Conservation (phyloP, 2,888 invertebrate species). For the Fabriciana adippe region DNA sequence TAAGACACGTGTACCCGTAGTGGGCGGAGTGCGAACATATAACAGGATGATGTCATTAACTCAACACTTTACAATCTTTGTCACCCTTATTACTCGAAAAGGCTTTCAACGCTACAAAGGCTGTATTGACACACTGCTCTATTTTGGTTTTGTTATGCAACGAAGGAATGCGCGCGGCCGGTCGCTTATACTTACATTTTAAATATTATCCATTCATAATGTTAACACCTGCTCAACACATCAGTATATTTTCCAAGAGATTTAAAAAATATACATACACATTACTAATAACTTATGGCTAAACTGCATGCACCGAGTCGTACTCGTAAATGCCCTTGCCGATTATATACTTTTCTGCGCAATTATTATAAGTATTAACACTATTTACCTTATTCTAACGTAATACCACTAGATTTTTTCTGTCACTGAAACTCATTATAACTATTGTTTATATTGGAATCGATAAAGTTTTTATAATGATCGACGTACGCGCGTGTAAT, state of each 20-base stretch:
- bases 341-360: constrained; percentile 39
- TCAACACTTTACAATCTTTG: constrained; percentile 60
- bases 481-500: constrained; percentile 49
- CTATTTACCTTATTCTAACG: constrained; percentile 58
- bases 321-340: constrained; percentile 62
- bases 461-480: constrained; percentile 41
- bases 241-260: constrained; percentile 4
- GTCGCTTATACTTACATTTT: constrained; percentile 48
- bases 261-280: constrained; percentile 32
- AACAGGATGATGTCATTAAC: constrained; percentile 75
- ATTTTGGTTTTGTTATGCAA: constrained; percentile 62
- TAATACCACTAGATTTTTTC: constrained; percentile 58
- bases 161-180: constrained; percentile 49
- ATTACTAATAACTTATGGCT: constrained; percentile 47
- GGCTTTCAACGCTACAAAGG: constrained; percentile 45
- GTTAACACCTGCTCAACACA: constrained; percentile 50
- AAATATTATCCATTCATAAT: constrained; percentile 58
- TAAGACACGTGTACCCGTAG: constrained; percentile 63
- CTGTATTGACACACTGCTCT: constrained; percentile 59
- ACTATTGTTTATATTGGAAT: constrained; percentile 53
- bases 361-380: constrained; percentile 43
- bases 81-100: constrained; percentile 52
- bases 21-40: constrained; percentile 71
- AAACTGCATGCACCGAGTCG: constrained; percentile 48
- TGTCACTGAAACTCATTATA: constrained; percentile 57